Evolutionary conservation across 2,888 invertebrate species (phyloP), one percentile per base, ranked within the genome.

Genomic region (Agriopis aurantiaria): DNA sequence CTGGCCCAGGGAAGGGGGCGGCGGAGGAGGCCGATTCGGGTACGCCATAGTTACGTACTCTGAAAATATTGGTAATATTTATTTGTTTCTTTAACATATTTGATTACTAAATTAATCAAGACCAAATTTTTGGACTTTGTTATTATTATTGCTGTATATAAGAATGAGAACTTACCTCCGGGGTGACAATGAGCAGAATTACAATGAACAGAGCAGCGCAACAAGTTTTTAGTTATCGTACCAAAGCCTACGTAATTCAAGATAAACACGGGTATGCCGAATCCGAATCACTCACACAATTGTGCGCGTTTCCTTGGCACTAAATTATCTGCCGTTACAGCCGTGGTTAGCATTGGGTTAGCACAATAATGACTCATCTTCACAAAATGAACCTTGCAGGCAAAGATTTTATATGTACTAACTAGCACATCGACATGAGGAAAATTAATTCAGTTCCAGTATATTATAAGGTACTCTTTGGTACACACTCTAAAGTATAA

Each of bases 31-130:
- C 51, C 80, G 85, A 64, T 78, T 87, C 2, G 89, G 86, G 46
- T 87, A 88, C 33, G 91, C 84, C 92, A 92, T 92, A 17, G 63
- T 67, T 72, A 14, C 8, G 8, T 7, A 12, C 6, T 0, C 46
- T n/a, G 11, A 12, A 58, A 58, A 40, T 9, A 43, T 11, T 11
- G 45, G 4, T 6, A 11, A 45, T 6, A 14, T 57, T 57, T 17
- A 11, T 11, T 57, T 43, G 41, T 8, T 55, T 12, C 6, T 55
- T 6, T 40, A 33, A 40, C 33, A 1, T 0, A 33, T 33, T 33
- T 10, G 12, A 12, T 48, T 12, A 48, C 48, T 48, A 12, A 12
- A 23, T 23, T 40, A 12, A 12, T 3, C 12, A 12, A 17, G 53
- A 7, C 12, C 33, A n/a, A 53, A 40, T 23, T 23, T 8, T 12